Base-by-base conservation (phyloP, 2,888 invertebrate species). In the Erebia palarica region DNA sequence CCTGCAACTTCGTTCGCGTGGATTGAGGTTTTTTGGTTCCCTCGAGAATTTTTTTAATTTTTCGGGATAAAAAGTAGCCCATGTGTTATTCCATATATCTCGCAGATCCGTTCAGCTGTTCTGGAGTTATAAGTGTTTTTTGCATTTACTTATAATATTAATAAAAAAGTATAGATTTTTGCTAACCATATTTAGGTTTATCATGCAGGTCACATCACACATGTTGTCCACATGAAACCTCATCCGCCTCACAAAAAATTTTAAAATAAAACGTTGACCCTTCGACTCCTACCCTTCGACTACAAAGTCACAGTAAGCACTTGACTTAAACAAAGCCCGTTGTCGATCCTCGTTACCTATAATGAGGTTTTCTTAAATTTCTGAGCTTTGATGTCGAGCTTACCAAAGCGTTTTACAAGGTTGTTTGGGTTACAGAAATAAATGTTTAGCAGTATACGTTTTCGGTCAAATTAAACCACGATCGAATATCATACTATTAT, bases 321-420 rank as follows among this genome's bases (percentile, higher is more conserved):
- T 63, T 47, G 49, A 47, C 63, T n/a, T 47, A 49, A 63, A 63
- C 63, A 63, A 63, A 63, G 49, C 49, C 63, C 47, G 49, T 14
- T 47, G 47, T 21, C 63, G 21, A 63, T 21, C 61, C 61, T 63
- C 49, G 47, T 61, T 61, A 61, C 44, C 47, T 61, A 61, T 61
- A 61, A 61, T 61, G 61, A 61, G 44, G 18, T 18, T 61, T 61
- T 60, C 36, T 61, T 61, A 44, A 61, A 61, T 49, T 63, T 49
- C 14, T 47, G 49, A 49, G 21, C 63, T 63, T 63, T 63, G 21
- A 63, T 49, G 47, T 49, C 18, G 55, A 16, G 55, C 18, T 55
- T 55, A 55, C 16, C 55, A 18, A 55, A 55, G 55, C 55, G 18
- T 55, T 55, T 55, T 55, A 55, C 55, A 55, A 55, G 18, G 18